Conservation (phyloP, 1,140 invertebrate genomes). For the Drosophila oshimai region DNA sequence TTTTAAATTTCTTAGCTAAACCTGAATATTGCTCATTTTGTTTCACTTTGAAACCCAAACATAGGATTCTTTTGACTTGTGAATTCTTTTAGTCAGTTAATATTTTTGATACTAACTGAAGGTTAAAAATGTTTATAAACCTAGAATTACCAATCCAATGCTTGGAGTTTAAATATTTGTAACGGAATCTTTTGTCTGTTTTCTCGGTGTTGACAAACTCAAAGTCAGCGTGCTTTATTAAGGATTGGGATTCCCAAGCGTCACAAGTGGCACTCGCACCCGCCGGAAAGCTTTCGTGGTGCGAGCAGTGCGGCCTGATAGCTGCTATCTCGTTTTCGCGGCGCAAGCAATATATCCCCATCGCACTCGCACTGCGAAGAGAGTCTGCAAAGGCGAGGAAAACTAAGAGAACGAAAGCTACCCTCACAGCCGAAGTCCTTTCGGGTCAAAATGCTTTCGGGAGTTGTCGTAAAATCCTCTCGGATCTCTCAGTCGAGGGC, state of each 20-base stretch:
- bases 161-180: too few relatives aligned
- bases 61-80: too few relatives aligned
- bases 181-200: neutral
- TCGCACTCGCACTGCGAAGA: constrained; percentile 41
- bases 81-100: too few relatives aligned
- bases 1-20: too few relatives aligned
- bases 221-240: constrained; percentile 43
- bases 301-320: constrained; percentile 37
- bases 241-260: constrained; percentile 52
- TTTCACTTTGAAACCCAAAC: too few relatives aligned
- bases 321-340: constrained; percentile 34
- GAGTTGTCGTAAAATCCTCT: neutral
- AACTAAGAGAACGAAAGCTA: constrained; percentile 46
- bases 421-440: neutral
- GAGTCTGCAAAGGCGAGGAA: constrained; percentile 33
- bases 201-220: constrained; percentile 3
- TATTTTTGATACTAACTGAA: too few relatives aligned
- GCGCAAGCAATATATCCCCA: constrained; percentile 66
- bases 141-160: too few relatives aligned
- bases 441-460: constrained; percentile 1
- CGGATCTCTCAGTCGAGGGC: constrained; percentile 20
- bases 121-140: too few relatives aligned
- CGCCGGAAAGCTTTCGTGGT: constrained; percentile 37
- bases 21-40: too few relatives aligned
- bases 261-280: constrained; percentile 65